Percentiles rank a stretch among this genome's conserved stretches.
Evolutionary conservation across 2,797 vertebrate species (phyloP).

Genomic region (Propithecus perrieri): DNA sequence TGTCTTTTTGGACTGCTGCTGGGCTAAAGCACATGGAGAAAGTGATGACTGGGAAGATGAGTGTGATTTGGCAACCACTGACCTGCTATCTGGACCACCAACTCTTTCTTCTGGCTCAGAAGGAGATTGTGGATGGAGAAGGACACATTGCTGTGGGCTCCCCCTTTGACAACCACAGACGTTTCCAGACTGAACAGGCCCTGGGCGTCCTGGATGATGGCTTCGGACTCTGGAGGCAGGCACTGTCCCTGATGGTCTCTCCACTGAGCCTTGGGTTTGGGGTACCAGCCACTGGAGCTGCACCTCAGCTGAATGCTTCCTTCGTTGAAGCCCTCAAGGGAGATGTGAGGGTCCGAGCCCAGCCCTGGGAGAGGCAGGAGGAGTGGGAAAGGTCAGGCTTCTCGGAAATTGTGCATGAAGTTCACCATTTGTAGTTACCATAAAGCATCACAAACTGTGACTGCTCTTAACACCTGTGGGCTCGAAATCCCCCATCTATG

Average conservation of each 20-base stretch:
- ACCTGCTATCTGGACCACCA: slow-evolving; percentile 77
- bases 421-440: not conserved
- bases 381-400: not conserved
- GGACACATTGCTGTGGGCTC: slow-evolving; percentile 52
- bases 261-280: slow-evolving; percentile 70
- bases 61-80: not conserved
- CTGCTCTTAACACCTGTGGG: not conserved
- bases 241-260: slow-evolving; percentile 59
- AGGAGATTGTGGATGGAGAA: slow-evolving; percentile 73
- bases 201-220: slow-evolving; percentile 31
- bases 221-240: slow-evolving; percentile 60
- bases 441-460: not conserved
- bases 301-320: slow-evolving; percentile 71
- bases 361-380: slow-evolving; percentile 39
- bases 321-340: slow-evolving; percentile 65
- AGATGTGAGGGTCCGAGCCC: slow-evolving; percentile 73
- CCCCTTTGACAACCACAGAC: slow-evolving; percentile 40
- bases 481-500: no score
- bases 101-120: slow-evolving; percentile 72
- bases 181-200: slow-evolving; percentile 72
- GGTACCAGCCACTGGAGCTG: slow-evolving; percentile 76
- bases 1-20: not conserved
- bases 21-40: not conserved
- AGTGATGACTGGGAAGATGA: not conserved
- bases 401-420: not conserved